Evolutionary conservation across 2,113 vertebrate genomes (phyloP), one percentile per base, ranked within the genome.

Genomic region (Chaetura pelagica): DNA sequence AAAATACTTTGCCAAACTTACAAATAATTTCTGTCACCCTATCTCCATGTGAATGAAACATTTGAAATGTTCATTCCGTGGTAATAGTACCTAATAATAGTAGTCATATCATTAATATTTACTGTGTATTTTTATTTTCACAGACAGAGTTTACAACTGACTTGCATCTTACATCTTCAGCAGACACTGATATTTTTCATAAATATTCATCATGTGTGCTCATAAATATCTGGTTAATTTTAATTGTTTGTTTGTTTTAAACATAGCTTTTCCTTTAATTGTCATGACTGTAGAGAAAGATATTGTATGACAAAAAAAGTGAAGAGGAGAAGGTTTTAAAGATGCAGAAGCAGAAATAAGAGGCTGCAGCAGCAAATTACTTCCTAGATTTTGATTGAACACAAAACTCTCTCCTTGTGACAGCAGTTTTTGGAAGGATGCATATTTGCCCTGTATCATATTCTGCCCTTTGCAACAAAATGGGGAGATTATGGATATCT

Each of bases 161-260:
- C 87, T 69, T 10, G 73, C 82, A 61, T 52, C 48, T 81, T 81
- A 62, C 30, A 26, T 76, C 67, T 85, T 88, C 40, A 87, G 46
- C n/a, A 90, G 49, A 85, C 54, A 86, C 22, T 69, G 42, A 58
- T 80, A 51, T 46, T 91, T 87, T 69, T 87, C 44, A 95, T 96
- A 93, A 96, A 91, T 91, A 96, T 96, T 96, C 51, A 96, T 91
- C 26, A n/a, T 59, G 51, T 8, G 17, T 51, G 14, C 42, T 94
- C 51, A 96, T 95, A 80, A 85, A 93, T 93, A 94, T 88, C 94
- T 96, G 51, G 93, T 94, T 91, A 93, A 49, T 83, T 94, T 83
- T 96, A 94, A 97, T 91, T 91, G 78, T 75, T 92, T 93, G 81
- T 75, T 96, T 95, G 40, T 83, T 91, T 95, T 76, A 85, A 94